These are phyloP conservation scores for Pseudorhombus dupliciocellatus DNA, from an alignment of 2,113 vertebrate species.

Conservation along the genomic window DNA sequence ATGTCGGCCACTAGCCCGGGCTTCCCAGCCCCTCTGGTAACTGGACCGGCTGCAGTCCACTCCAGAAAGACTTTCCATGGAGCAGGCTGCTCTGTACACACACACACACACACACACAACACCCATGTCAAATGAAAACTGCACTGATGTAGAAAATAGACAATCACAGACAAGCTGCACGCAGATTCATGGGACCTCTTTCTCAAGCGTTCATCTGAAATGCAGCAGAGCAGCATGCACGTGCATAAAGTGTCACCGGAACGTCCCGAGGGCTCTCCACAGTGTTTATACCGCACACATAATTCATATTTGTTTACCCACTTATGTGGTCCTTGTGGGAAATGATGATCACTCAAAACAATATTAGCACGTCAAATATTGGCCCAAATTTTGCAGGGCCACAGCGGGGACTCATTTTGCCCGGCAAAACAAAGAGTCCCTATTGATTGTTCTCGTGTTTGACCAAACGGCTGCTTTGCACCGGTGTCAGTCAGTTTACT, in stretches of 20 bases:
- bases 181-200: not conserved
- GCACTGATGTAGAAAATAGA: not conserved
- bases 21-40: slow-evolving; percentile 38
- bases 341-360: slow-evolving; percentile 72
- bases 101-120: not conserved
- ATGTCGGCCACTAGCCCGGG: slow-evolving; percentile 50
- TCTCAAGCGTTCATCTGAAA: slow-evolving; percentile 25
- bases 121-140: not conserved
- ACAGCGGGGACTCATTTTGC: slow-evolving; percentile 53
- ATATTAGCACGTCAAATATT: slow-evolving; percentile 76
- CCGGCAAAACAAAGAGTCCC: slow-evolving; percentile 63
- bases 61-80: slow-evolving; percentile 22
- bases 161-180: not conserved
- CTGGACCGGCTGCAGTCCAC: slow-evolving; percentile 35
- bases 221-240: slow-evolving; percentile 14
- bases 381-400: slow-evolving; percentile 53
- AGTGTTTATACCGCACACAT: slow-evolving; percentile 62
- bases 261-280: slow-evolving; percentile 47
- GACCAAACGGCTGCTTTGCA: slow-evolving; percentile 64
- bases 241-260: slow-evolving; percentile 39
- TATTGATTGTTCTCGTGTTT: slow-evolving; percentile 72
- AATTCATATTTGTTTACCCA: slow-evolving; percentile 73
- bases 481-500: slow-evolving; percentile 64
- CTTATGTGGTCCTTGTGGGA: slow-evolving; percentile 63
- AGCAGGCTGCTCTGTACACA: not conserved